A percentile compares a stretch with the other conserved stretches of the same genome.
These are phyloP conservation scores for Brachylomia viminalis DNA, from an alignment of 2,888 invertebrate species.

Conservation along the genomic window DNA sequence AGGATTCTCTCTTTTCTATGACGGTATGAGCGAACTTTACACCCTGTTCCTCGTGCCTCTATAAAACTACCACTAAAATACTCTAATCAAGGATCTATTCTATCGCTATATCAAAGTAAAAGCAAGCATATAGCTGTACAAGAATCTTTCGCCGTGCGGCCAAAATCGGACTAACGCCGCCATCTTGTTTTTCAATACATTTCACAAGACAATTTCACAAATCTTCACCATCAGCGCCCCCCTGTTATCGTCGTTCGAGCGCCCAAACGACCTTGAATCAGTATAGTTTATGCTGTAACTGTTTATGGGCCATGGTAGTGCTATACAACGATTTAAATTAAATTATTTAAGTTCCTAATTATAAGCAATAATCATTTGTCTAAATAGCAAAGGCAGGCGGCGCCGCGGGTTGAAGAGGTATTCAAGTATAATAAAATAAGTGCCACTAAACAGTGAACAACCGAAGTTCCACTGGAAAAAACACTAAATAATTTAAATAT, in stretches of 20 bases:
- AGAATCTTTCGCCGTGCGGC: background rate
- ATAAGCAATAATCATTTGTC: constrained; percentile 60
- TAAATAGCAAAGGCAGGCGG: constrained; percentile 53
- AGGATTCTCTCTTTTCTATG: too few species aligned
- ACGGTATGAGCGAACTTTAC: too few species aligned
- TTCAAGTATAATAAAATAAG: constrained; percentile 51
- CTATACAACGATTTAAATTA: constrained; percentile 43
- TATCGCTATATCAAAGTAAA: background rate
- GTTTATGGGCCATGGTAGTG: constrained; percentile 6
- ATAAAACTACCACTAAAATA: too few species aligned
- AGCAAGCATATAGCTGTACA: background rate
- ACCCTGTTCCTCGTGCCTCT: too few species aligned
- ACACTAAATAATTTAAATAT: background rate
- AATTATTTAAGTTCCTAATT: constrained; percentile 51
- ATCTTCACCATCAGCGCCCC: background rate
- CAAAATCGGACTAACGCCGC: background rate
- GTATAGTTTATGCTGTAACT: background rate
- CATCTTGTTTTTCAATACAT: constrained; percentile 2
- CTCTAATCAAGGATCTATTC: background rate
- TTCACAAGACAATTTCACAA: too few species aligned
- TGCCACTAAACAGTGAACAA: constrained; percentile 8
- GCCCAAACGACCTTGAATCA: background rate
- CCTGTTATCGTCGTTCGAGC: too few species aligned
- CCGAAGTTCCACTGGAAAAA: constrained; percentile 8
- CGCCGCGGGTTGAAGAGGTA: constrained; percentile 46